A percentile compares a stretch with the other conserved stretches of the same genome.
These are phyloP conservation scores for Papilio machaon DNA, from an alignment of 1,140 invertebrate species.

Conservation along the genomic window DNA sequence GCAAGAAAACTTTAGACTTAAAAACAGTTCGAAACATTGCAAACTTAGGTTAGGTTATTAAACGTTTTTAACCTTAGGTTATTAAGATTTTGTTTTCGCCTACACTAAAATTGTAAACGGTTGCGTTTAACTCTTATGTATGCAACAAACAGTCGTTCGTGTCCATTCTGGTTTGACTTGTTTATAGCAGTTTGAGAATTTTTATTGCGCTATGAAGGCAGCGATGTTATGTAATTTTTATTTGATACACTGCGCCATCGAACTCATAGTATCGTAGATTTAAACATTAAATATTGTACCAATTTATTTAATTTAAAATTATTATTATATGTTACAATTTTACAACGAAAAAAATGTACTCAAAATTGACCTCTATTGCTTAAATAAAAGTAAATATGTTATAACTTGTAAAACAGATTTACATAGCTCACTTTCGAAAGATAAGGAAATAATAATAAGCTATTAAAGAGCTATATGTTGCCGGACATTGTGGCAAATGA, in stretches of 20 bases:
- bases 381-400: not conserved
- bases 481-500: constrained; percentile 54
- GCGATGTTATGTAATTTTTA: constrained; percentile 12
- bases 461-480: constrained; percentile 49
- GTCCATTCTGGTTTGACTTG: constrained; percentile 23
- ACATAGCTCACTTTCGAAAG: not conserved
- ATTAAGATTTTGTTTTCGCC: not conserved
- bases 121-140: not conserved
- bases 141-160: not conserved
- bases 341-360: not conserved
- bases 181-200: constrained; percentile 22
- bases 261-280: not conserved
- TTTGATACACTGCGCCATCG: not conserved
- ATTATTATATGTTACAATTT: not conserved
- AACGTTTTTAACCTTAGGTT: too few species aligned
- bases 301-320: not conserved
- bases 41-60: too few species aligned
- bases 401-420: not conserved
- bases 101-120: not conserved
- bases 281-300: not conserved
- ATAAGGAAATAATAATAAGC: constrained; percentile 22
- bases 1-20: too few species aligned
- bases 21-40: too few species aligned
- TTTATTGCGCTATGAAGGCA: constrained; percentile 22
- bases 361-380: not conserved